phyloP scores from a whole-genome alignment of 2,888 invertebrate species.

The Iphiclides podalirius region DNA sequence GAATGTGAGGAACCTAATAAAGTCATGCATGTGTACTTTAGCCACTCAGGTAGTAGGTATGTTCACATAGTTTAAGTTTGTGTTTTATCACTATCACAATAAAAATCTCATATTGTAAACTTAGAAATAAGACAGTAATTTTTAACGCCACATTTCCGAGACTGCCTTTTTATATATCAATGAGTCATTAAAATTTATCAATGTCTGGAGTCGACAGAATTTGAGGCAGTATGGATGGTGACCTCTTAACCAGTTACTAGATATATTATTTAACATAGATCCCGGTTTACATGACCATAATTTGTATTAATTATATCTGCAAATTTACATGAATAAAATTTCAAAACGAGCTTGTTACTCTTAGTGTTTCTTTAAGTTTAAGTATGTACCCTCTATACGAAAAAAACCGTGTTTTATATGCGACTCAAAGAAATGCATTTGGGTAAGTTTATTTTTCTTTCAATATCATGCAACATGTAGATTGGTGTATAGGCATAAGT shows the following conservation, averaged over 20 bases:
- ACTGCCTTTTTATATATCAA: slow-evolving; percentile 79
- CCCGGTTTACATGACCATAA: slow-evolving; percentile 78
- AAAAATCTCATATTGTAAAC: slow-evolving; percentile 78
- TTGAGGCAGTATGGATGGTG: slow-evolving; percentile 54
- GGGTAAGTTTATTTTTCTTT: too few relatives aligned
- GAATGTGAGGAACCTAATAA: slow-evolving; percentile 60
- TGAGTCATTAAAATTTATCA: slow-evolving; percentile 68
- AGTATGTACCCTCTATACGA: not conserved
- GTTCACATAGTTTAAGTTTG: slow-evolving; percentile 76
- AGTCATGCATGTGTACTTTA: slow-evolving; percentile 71
- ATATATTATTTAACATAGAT: slow-evolving; percentile 72
- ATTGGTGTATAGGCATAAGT: too few relatives aligned
- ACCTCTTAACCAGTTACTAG: slow-evolving; percentile 65
- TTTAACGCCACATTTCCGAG: slow-evolving; percentile 77
- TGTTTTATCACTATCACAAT: slow-evolving; percentile 76
- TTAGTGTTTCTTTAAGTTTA: slow-evolving; percentile 32
- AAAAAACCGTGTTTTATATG: not conserved
- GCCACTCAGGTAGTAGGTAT: slow-evolving; percentile 63
- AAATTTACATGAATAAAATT: slow-evolving; percentile 81
- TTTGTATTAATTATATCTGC: slow-evolving; percentile 80
- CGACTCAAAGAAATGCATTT: not conserved
- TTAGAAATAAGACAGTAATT: slow-evolving; percentile 76
- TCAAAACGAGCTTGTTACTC: slow-evolving; percentile 72
- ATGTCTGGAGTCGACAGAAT: slow-evolving; percentile 56
- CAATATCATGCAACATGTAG: too few relatives aligned